Evolutionary conservation across 1,140 invertebrate genomes (phyloP), one percentile per base, ranked within the genome.

Genomic region (Palaemon carinicauda): DNA sequence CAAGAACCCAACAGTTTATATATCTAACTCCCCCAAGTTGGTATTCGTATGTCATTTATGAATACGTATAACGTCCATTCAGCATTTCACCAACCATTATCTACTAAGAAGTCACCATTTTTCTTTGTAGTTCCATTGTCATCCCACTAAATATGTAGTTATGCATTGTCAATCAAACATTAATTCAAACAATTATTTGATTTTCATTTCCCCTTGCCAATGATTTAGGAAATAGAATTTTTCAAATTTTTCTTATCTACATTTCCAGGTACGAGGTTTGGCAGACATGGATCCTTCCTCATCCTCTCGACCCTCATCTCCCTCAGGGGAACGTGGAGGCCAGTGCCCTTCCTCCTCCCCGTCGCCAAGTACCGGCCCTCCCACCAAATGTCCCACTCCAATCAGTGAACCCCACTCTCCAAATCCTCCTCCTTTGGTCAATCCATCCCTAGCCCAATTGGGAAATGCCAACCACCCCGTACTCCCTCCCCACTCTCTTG

Each of bases 331-430:
- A 41, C 82, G 80, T 50, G 52, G 53, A 19, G 80, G 83, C 24
- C 75, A 87, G 9, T 87, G 84, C 53, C 79, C 80, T 31, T 89
- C 88, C 21, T 85, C 88, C 41, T 87, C 88, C 71, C 85, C 88
- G 24, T 89, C 88, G 78, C 88, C 88, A 27, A 87, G 86, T 24
- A 89, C 88, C 15, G 83, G 83, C 27, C 83, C 88, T 31, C 84
- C 88, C 73, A 89, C 88, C 78, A 89, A 89, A 82, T 87, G 88
- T 87, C 73, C 82, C 85, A 87, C 88, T 56, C 88, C 88, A 4
- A 80, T 80, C 53, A 88, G 83, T 51, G 88, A 89, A 60, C 86
- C 88, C 56, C 87, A 88, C 3, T 88, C 87, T 65, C 87, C 87
- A 24, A 88, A 88, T 71, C 85, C 85, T 69, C 85, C 85, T 12